Base-by-base conservation (phyloP, 1,140 invertebrate genomes). In the Macrosteles quadrilineatus region DNA sequence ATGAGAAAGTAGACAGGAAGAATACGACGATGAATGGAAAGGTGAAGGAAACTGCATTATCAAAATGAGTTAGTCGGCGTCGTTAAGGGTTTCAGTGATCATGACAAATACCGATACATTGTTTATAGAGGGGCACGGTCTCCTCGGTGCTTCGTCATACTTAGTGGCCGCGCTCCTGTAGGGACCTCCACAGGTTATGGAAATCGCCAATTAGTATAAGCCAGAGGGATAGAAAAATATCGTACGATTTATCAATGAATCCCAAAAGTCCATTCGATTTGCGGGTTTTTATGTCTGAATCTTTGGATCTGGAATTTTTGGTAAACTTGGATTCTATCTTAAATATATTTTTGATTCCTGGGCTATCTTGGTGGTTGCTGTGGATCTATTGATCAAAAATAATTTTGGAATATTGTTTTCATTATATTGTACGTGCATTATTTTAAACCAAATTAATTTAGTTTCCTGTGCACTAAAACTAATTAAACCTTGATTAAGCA, bases 51-150 rank as follows among this genome's bases (percentile, higher is more conserved):
- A 74, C 73, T 74, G 65, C 73, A 73, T 74, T 74, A 74, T 74
- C 73, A 73, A 69, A 74, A 73, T 73, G 72, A 68, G 67, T 53
- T 32, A 53, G 30, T 57, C 50, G 45, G 72, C 53, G 69, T 66
- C 69, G 71, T 75, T 69, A 69, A 45, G 67, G 57, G 68, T n/a
- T 73, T 74, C 27, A 36, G 66, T 75, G 72, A 73, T 73, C 71
- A 74, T 70, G 69, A 74, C 67, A 76, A 75, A 74, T 73, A 74
- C 71, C 70, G 66, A 75, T 75, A 73, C 70, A 73, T 71, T 71
- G 72, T 72, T 67, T 72, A 74, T 71, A 74, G 64, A 64, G 62
- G 62, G 36, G 36, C 62, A 27, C 11, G 36, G 62, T 64, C 30
- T 43, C 36, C 4, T 11, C 30, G 36, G 30, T 43, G 19, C 62